Evolutionary conservation across 2,888 invertebrate species (phyloP).

Genomic region (Griposia aprilina): DNA sequence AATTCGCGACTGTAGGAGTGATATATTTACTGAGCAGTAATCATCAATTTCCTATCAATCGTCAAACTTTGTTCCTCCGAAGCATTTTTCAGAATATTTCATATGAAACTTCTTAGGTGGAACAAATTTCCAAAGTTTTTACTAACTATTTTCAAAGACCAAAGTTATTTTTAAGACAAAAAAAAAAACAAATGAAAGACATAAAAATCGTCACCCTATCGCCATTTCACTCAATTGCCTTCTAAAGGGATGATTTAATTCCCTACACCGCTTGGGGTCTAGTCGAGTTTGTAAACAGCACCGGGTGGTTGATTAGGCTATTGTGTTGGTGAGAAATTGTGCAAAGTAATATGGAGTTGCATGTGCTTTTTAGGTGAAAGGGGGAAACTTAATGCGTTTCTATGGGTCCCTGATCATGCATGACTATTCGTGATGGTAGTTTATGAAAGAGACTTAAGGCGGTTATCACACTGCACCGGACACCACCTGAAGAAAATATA

Average conservation of each 20-base stretch:
- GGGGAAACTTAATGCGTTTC: constrained; percentile 37
- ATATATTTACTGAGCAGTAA: too few species aligned
- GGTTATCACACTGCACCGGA: too few species aligned
- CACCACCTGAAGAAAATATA: background rate
- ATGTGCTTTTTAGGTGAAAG: constrained; percentile 54
- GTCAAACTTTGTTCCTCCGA: too few species aligned
- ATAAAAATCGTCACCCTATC: constrained; percentile 13
- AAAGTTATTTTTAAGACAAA: background rate
- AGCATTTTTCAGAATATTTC: too few species aligned
- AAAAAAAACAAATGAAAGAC: constrained; percentile 23
- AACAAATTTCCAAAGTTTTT: too few species aligned
- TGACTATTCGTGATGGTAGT: constrained; percentile 18
- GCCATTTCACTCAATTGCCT: constrained; percentile 51
- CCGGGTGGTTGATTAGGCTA: constrained; percentile 86
- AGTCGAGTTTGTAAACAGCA: constrained; percentile 81
- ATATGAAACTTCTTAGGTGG: too few species aligned
- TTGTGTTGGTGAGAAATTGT: constrained; percentile 75
- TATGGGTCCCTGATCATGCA: constrained; percentile 28
- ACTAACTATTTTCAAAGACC: background rate
- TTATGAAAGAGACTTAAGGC: background rate
- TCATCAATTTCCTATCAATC: too few species aligned
- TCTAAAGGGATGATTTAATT: constrained; percentile 69
- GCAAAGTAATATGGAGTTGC: constrained; percentile 47
- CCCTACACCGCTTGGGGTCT: constrained; percentile 70
- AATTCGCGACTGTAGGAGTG: too few species aligned